Conservation (phyloP, 2,888 invertebrate genomes). For the Drosophila subsilvestris region DNA sequence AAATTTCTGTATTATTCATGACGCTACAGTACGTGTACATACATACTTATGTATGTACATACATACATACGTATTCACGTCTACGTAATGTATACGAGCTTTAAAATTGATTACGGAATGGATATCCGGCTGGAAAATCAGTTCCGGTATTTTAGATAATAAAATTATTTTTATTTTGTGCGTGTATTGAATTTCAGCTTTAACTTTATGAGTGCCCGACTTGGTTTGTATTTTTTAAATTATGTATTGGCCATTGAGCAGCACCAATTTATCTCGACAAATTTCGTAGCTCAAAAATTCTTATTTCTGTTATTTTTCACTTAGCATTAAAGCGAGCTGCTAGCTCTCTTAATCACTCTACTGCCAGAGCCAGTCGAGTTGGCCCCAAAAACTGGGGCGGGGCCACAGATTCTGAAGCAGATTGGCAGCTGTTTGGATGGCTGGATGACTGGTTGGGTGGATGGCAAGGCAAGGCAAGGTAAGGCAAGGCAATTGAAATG, state of each 20-base stretch:
- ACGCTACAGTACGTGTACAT: background rate
- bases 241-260: no score
- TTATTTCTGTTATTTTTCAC: no score
- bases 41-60: background rate
- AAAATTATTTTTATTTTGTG: background rate
- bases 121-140: slow-evolving; percentile 26
- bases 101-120: slow-evolving; percentile 11
- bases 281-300: no score
- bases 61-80: background rate
- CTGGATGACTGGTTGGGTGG: background rate
- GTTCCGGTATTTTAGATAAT: slow-evolving; percentile 26
- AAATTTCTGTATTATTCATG: slow-evolving; percentile 4
- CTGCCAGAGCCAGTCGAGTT: slow-evolving; percentile 1
- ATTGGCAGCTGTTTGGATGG: slow-evolving; percentile 20
- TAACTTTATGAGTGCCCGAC: background rate
- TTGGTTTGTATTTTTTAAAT: background rate
- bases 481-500: slow-evolving; percentile 31
- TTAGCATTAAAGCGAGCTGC: background rate
- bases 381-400: slow-evolving; percentile 16
- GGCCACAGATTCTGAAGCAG: slow-evolving; percentile 11
- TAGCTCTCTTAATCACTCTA: background rate
- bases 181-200: background rate
- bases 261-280: no score
- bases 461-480: background rate
- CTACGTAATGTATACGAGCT: slow-evolving; percentile 7